Percentiles rank a stretch among this genome's conserved stretches.
Conservation (phyloP, 2,888 invertebrate species). For the Pandemis heparana region DNA sequence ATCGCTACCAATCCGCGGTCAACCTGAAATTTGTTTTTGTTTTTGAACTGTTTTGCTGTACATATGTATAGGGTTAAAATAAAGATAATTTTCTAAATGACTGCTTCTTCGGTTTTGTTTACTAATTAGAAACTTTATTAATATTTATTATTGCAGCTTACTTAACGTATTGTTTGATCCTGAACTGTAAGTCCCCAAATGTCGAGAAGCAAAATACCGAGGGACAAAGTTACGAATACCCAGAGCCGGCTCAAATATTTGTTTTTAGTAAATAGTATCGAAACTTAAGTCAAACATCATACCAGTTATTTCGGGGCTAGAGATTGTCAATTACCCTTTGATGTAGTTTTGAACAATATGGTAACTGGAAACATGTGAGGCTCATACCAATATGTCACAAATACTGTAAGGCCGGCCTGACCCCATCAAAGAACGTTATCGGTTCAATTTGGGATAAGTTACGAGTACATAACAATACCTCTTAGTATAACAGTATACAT, state of each 20-base stretch:
- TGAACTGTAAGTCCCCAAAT: constrained; percentile 22
- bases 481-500: no score
- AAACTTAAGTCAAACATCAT: constrained; percentile 37
- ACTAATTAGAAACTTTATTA: not conserved
- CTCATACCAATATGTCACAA: constrained; percentile 29
- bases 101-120: not conserved
- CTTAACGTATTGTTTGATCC: constrained; percentile 1
- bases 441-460: constrained; percentile 12
- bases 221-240: constrained; percentile 22
- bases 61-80: not conserved
- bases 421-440: constrained; percentile 26
- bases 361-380: constrained; percentile 26
- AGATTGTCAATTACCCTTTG: constrained; percentile 37
- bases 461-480: no score
- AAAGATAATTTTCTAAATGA: not conserved
- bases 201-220: constrained; percentile 12
- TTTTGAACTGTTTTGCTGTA: not conserved
- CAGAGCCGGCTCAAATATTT: constrained; percentile 32
- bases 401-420: constrained; percentile 21
- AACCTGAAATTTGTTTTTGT: constrained; percentile 71
- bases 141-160: not conserved
- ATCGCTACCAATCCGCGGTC: constrained; percentile 85
- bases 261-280: constrained; percentile 41
- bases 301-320: constrained; percentile 18
- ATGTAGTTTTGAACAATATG: constrained; percentile 38